A percentile compares a stretch with the other conserved stretches of the same genome.
phyloP scores from a whole-genome alignment of 37 sponge, comb jelly and placozoan genomes.

The Lycopodina hypogea region DNA sequence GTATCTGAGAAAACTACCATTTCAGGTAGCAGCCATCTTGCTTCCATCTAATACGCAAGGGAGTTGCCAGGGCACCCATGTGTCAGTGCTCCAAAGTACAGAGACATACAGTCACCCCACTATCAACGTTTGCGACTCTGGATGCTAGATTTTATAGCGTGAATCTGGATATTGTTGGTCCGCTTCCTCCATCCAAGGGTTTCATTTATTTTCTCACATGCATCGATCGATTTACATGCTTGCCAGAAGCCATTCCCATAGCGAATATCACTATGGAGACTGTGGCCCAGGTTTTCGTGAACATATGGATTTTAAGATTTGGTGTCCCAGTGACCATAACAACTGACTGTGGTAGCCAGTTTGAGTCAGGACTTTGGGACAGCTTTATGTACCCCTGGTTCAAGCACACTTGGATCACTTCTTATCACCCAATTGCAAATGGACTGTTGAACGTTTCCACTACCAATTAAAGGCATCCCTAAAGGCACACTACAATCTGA shows the following conservation, averaged over 20 bases:
- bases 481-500: conserved; percentile 39
- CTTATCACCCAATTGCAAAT: conserved; percentile 62
- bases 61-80: too few species aligned
- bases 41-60: too few species aligned
- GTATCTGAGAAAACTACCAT: too few species aligned
- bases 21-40: too few species aligned
- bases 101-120: conserved; percentile 34
- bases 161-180: conserved; percentile 64
- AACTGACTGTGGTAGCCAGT: conserved; percentile 64
- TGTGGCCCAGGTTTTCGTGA: conserved; percentile 49
- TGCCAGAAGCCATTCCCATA: conserved; percentile 59
- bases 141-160: conserved; percentile 44
- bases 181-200: conserved; percentile 56
- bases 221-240: conserved; percentile 43
- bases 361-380: conserved; percentile 44
- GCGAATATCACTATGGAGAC: conserved; percentile 50
- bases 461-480: conserved; percentile 59
- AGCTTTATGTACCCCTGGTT: conserved; percentile 40
- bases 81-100: conserved; percentile 55
- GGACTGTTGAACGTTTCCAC: conserved; percentile 64
- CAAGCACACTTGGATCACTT: conserved; percentile 45
- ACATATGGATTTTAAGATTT: conserved; percentile 54
- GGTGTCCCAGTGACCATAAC: conserved; percentile 49
- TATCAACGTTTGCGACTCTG: conserved; percentile 37
- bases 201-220: conserved; percentile 53